These are phyloP conservation scores for Pentalonia nigronervosa DNA, from an alignment of 1,140 invertebrate species.

Conservation along the genomic window DNA sequence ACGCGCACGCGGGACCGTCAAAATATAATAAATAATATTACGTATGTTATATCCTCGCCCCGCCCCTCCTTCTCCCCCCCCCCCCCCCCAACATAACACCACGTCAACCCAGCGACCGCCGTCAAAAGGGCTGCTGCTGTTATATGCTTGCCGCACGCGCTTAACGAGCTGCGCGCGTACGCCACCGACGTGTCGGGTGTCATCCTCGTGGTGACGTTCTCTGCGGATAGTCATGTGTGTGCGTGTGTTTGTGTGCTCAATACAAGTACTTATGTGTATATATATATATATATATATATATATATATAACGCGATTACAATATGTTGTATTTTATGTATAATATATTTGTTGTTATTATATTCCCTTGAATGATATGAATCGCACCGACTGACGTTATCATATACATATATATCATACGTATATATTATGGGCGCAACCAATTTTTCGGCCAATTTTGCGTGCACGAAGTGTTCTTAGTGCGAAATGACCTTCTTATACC, in stretches of 20 bases:
- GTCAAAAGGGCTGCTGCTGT: not conserved
- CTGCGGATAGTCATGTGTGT: not conserved
- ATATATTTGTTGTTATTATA: not conserved
- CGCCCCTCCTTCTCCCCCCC: fast-evolving
- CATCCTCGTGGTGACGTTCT: not conserved
- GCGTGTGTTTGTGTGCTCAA: not conserved
- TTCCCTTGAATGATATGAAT: not conserved
- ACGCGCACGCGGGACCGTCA: not conserved
- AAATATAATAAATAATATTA: slow-evolving; percentile 17
- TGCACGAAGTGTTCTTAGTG: too few relatives aligned
- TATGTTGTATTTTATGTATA: not conserved
- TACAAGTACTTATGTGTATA: not conserved
- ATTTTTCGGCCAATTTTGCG: not conserved
- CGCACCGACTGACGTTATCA: not conserved
- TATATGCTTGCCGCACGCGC: not conserved
- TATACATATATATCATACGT: not conserved
- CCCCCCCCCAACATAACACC: too few relatives aligned
- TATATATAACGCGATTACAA: not conserved
- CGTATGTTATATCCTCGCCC: not conserved
- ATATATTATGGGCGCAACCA: not conserved
- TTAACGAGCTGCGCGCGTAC: not conserved
- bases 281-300: not conserved
- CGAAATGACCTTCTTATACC: too few relatives aligned
- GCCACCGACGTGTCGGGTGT: not conserved
- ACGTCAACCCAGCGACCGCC: not conserved